Evolutionary conservation across 2,113 vertebrate genomes (phyloP).

Genomic region (Nothobranchius furzeri): DNA sequence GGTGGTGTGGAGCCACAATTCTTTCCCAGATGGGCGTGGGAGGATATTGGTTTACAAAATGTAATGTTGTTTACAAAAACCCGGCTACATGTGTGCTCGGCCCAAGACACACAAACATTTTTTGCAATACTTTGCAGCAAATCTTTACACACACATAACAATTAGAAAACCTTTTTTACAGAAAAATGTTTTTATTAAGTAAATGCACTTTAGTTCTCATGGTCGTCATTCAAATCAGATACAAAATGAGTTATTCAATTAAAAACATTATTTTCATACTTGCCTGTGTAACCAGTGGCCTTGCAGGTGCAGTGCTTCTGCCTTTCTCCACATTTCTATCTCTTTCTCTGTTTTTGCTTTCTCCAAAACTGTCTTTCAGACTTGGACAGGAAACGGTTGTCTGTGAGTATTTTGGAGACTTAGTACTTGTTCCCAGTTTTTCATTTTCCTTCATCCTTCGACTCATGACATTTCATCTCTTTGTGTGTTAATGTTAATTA

Average conservation of each 20-base stretch:
- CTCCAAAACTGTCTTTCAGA: slow-evolving; percentile 78
- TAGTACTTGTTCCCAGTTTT: not conserved
- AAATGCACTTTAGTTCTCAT: not conserved
- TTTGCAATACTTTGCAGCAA: not conserved
- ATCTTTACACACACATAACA: not conserved
- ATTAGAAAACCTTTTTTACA: not conserved
- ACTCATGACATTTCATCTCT: slow-evolving; percentile 27
- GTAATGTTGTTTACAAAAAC: no score
- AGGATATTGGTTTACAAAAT: no score
- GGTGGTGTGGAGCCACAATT: no score
- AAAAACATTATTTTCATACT: slow-evolving; percentile 33
- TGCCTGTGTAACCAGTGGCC: slow-evolving; percentile 45
- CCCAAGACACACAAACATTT: not conserved
- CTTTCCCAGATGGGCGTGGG: no score
- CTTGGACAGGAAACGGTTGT: slow-evolving; percentile 78
- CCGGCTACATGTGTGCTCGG: no score
- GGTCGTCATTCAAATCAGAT: not conserved
- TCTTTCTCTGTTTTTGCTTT: slow-evolving; percentile 58
- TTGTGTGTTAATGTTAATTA: slow-evolving; percentile 6
- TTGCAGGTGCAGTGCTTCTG: slow-evolving; percentile 55
- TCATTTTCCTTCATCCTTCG: slow-evolving; percentile 43
- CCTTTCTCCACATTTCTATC: slow-evolving; percentile 70
- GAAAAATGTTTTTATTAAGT: no score
- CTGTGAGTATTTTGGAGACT: slow-evolving; percentile 79
- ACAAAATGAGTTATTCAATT: not conserved